These are phyloP conservation scores for Pangasius djambal DNA, from an alignment of 2,797 vertebrate species.

Conservation along the genomic window DNA sequence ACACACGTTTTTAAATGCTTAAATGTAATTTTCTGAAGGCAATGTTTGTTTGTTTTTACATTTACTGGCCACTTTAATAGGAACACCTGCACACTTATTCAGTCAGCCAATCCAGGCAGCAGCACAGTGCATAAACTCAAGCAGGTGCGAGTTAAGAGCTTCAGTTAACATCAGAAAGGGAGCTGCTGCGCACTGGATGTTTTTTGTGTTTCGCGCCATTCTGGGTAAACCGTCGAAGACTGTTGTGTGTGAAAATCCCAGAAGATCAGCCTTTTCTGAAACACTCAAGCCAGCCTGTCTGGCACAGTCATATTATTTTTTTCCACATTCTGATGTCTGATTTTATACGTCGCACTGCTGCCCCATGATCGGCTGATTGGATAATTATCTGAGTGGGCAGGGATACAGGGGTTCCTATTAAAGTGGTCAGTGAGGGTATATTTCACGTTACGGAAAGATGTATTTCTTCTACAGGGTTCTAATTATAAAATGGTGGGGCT, in stretches of 20 bases:
- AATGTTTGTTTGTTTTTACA: not conserved
- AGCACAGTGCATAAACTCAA: not conserved
- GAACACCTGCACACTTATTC: not conserved
- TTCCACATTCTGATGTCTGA: not conserved
- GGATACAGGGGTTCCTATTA: not conserved
- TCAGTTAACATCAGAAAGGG: not conserved
- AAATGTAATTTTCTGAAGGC: not conserved
- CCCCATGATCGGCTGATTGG: not conserved
- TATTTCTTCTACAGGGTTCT: not conserved
- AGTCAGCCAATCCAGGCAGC: not conserved
- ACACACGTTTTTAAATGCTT: not conserved
- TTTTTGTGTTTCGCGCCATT: not conserved
- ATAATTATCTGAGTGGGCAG: not conserved
- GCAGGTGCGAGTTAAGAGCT: not conserved
- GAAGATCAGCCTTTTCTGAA: not conserved
- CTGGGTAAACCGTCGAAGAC: not conserved
- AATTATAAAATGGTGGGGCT: not conserved
- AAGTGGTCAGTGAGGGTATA: not conserved
- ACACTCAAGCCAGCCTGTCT: not conserved
- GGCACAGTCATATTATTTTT: not conserved
- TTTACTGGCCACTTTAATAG: not conserved
- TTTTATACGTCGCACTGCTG: not conserved
- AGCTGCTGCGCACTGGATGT: not conserved
- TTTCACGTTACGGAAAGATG: not conserved
- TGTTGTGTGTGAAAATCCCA: not conserved